phyloP scores from a whole-genome alignment of 2,888 invertebrate genomes.

The Drosophila flavopinicola region DNA sequence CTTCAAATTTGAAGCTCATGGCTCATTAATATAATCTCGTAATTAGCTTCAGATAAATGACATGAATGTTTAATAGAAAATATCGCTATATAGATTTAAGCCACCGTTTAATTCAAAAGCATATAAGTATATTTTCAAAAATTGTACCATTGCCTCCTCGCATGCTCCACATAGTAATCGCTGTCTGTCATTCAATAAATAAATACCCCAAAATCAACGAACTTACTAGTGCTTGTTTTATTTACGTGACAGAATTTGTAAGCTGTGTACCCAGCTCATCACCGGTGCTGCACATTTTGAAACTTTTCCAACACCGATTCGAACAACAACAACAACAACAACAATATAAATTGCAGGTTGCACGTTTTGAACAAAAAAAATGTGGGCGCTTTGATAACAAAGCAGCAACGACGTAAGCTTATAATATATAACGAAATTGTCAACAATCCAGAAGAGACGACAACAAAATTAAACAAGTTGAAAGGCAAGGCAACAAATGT shows the following conservation, averaged over 20 bases:
- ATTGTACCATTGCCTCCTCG: too few species aligned
- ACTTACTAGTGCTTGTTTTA: neutral
- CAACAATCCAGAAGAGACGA: slow-evolving; percentile 31
- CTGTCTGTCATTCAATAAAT: too few species aligned
- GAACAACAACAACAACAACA: slow-evolving; percentile 40
- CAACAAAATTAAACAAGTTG: slow-evolving; percentile 57
- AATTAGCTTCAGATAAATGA: too few species aligned
- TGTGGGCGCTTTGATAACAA: slow-evolving; percentile 66
- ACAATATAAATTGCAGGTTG: slow-evolving; percentile 54
- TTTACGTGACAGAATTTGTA: neutral
- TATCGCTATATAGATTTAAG: too few species aligned
- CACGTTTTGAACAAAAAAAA: slow-evolving; percentile 66
- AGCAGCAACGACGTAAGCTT: slow-evolving; percentile 40
- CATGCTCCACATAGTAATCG: too few species aligned
- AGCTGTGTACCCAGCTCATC: slow-evolving; percentile 37
- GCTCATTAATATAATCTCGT: too few species aligned
- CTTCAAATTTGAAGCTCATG: too few species aligned
- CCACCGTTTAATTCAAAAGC: too few species aligned
- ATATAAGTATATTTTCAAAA: too few species aligned
- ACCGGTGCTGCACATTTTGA: slow-evolving; percentile 7
- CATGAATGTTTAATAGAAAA: too few species aligned
- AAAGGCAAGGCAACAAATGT: slow-evolving; percentile 54
- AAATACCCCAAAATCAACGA: too few species aligned
- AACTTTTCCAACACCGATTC: slow-evolving; percentile 48
- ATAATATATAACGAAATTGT: slow-evolving; percentile 21